Percentiles rank a stretch among this genome's conserved stretches.
Conservation (phyloP, 1,140 invertebrate species). For the Drosophila varians region DNA sequence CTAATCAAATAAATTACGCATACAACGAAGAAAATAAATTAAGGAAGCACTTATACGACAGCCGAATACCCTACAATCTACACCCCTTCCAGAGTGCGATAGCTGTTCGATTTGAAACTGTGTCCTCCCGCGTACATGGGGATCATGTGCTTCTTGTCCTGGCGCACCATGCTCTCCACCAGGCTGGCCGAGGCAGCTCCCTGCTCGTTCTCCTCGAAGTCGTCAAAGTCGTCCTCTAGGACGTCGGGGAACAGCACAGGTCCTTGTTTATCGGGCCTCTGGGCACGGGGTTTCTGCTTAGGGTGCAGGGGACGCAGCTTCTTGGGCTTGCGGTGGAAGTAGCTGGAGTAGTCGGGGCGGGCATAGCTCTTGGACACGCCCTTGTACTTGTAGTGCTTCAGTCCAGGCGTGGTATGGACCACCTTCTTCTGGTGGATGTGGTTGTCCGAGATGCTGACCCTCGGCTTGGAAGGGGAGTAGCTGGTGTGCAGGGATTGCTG, state of each 20-base stretch:
- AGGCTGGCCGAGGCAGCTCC: conserved; percentile 67
- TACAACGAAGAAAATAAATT: conserved; percentile 63
- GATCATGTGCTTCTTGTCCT: conserved; percentile 75
- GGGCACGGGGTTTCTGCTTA: conserved; percentile 15
- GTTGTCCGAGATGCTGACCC: conserved; percentile 47
- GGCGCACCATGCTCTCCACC: conserved; percentile 74
- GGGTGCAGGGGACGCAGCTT: conserved; percentile 31
- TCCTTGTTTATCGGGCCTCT: conserved; percentile 32
- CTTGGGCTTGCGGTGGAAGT: conserved; percentile 78
- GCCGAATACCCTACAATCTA: conserved; percentile 19
- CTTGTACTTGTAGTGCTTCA: conserved; percentile 81
- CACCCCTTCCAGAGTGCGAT: conserved; percentile 49
- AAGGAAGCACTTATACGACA: conserved; percentile 33
- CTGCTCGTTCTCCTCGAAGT: conserved; percentile 62
- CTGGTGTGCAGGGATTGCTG: conserved; percentile 58
- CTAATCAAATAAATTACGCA: conserved; percentile 65
- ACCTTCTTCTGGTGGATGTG: conserved; percentile 70
- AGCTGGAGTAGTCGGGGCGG: conserved; percentile 72
- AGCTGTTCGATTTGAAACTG: conserved; percentile 42
- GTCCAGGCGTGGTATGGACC: conserved; percentile 79
- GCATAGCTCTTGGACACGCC: conserved; percentile 50
- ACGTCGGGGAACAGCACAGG: conserved; percentile 63
- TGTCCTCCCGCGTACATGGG: conserved; percentile 74
- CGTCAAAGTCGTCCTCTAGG: conserved; percentile 39
- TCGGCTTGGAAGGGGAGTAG: conserved; percentile 54